Evolutionary conservation across 2,797 vertebrate species (phyloP), one percentile per base, ranked within the genome.

Genomic region (Rhinatrema bivittatum): DNA sequence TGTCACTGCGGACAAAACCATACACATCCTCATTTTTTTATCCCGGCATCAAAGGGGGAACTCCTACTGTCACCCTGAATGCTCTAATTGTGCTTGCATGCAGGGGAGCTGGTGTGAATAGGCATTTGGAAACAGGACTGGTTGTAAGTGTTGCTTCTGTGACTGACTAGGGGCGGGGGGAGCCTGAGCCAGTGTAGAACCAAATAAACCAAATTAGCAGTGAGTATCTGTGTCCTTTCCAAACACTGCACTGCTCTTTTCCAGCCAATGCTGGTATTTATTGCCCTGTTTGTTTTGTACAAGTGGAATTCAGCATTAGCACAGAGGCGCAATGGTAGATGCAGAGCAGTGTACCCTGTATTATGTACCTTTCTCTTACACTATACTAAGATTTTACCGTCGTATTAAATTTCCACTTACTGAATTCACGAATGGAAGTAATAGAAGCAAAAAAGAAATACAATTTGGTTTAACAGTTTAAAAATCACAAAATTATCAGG

Each of bases 1-100:
- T 91, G 91, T 91, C 88, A 91, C 91, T 90, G 91, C 89, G 85
- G 87, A 91, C 90, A 94, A 92, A 94, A 92, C 90, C 89, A 86
- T 85, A 89, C 87, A 82, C 85, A 87, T 90, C 81, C 87, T 88
- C 82, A 88, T 91, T 93, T 93, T 89, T 93, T 92, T 89, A 91
- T 92, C 87, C 87, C 73, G 70, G 91, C 89, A 89, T 93, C 90
- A 94, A 93, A 94, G 88, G 76, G n/a, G 86, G 87, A 85, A 90
- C 87, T 90, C 90, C 89, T 82, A 87, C 89, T 88, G 90, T 90
- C 85, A 76, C 71, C 78, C 86, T 94, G 87, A 91, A 91, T 86
- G 84, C 89, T 87, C 87, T 92, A 90, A 93, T 91, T 93, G 91
- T 91, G 88, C 88, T 87, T 87, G 89, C 70, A 47, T 88, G 91